A percentile compares a stretch with the other conserved stretches of the same genome.
Evolutionary conservation across 2,113 vertebrate species (phyloP).

Genomic region (Macaca mulatta): DNA sequence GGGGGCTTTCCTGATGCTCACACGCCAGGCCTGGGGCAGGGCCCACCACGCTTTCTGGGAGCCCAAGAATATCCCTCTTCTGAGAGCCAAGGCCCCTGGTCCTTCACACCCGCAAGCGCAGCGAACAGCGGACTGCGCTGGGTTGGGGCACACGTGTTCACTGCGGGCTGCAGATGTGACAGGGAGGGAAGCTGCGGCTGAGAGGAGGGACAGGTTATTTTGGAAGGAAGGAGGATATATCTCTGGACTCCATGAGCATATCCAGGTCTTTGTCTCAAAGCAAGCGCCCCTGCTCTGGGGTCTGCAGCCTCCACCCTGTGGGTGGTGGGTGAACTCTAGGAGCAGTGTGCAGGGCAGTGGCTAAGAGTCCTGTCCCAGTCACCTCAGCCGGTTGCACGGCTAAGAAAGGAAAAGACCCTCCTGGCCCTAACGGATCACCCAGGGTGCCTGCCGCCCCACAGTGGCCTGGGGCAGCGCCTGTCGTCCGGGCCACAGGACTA

Average conservation of each 20-base stretch:
- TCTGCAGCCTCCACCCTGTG: accelerated
- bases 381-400: background rate
- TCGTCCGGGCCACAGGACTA: background rate
- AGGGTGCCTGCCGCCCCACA: background rate
- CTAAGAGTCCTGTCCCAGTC: accelerated
- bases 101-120: too few relatives aligned
- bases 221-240: background rate
- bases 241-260: background rate
- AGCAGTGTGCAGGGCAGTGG: accelerated
- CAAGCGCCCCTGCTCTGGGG: background rate
- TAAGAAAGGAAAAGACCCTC: background rate
- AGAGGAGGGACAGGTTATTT: too few relatives aligned
- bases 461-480: background rate
- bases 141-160: background rate
- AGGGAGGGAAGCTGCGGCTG: accelerated
- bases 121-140: background rate
- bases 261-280: background rate
- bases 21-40: background rate
- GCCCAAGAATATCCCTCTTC: background rate
- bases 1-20: background rate
- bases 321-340: background rate
- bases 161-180: accelerated
- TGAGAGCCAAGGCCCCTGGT: background rate
- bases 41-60: too few relatives aligned
- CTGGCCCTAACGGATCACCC: accelerated